Percentiles rank a stretch among this genome's conserved stretches.
phyloP scores from a whole-genome alignment of 92 coral and sea anemone species.

The Epizoanthus stellaris region DNA sequence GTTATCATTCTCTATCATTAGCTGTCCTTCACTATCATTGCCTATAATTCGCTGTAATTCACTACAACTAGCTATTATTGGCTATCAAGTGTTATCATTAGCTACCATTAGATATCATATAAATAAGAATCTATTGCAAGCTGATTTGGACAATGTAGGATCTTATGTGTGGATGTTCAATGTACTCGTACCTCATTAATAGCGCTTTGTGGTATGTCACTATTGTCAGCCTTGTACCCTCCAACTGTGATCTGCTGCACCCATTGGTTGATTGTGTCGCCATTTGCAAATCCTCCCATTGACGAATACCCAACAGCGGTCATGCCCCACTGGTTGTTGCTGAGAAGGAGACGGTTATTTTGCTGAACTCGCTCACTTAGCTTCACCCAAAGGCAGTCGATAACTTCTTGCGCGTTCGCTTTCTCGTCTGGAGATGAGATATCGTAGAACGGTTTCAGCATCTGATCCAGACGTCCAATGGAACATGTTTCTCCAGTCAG shows the following conservation, averaged over 20 bases:
- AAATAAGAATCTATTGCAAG: too few relatives aligned
- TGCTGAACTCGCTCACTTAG: constrained; percentile 78
- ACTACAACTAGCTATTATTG: too few relatives aligned
- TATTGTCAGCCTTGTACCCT: constrained; percentile 75
- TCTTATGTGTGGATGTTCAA: too few relatives aligned
- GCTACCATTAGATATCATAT: too few relatives aligned
- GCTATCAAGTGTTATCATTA: too few relatives aligned
- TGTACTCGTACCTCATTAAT: constrained; percentile 40
- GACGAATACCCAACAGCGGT: constrained; percentile 70
- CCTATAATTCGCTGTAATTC: too few relatives aligned
- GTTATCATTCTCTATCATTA: too few relatives aligned
- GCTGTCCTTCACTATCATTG: too few relatives aligned
- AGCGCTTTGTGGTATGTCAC: constrained; percentile 36
- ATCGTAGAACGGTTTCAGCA: constrained; percentile 68
- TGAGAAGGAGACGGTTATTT: constrained; percentile 65
- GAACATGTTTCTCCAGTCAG: constrained; percentile 79
- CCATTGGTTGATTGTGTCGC: constrained; percentile 86
- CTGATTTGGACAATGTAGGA: too few relatives aligned
- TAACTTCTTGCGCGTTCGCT: constrained; percentile 72
- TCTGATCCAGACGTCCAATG: constrained; percentile 79
- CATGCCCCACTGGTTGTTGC: constrained; percentile 70
- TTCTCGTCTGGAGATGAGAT: constrained; percentile 50
- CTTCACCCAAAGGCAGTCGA: constrained; percentile 83
- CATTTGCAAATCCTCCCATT: constrained; percentile 81
- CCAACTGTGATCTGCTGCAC: constrained; percentile 92